Percentiles rank a stretch among this genome's conserved stretches.
Evolutionary conservation across 23 tunicate genomes (phyloP).

Genomic region (Clavelina lepadiformis): DNA sequence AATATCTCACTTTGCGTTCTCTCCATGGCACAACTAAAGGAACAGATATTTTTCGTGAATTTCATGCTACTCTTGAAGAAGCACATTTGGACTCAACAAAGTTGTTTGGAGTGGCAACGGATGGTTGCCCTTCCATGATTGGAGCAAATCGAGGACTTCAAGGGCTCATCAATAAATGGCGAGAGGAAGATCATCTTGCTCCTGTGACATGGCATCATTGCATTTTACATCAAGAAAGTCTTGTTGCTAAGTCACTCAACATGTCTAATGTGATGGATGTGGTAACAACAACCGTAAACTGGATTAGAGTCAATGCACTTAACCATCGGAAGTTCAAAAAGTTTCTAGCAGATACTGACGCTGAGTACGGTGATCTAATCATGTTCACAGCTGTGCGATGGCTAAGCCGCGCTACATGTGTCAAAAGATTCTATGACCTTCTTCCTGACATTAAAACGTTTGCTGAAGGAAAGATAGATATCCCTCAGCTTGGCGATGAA

Average conservation of each 20-base stretch:
- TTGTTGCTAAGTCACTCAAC: conserved; percentile 40
- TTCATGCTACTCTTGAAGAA: conserved; percentile 47
- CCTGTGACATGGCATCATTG: conserved; percentile 43
- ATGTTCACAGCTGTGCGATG: conserved; percentile 45
- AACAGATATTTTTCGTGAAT: conserved; percentile 34
- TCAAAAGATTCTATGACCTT: conserved; percentile 49
- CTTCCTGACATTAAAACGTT: conserved; percentile 26
- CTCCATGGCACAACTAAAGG: conserved; percentile 29
- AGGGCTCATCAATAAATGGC: conserved; percentile 39
- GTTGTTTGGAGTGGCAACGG: conserved; percentile 40
- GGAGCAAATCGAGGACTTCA: conserved; percentile 42
- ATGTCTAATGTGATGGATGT: conserved; percentile 37
- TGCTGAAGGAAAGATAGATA: conserved; percentile 34
- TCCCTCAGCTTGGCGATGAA: conserved; percentile 26
- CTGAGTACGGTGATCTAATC: conserved; percentile 44
- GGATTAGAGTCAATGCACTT: conserved; percentile 53
- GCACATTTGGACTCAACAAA: conserved; percentile 31
- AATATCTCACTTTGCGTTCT: conserved; percentile 36
- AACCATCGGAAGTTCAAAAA: conserved; percentile 25
- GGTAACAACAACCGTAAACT: conserved; percentile 47
- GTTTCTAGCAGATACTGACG: conserved; percentile 29
- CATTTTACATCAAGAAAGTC: conserved; percentile 48
- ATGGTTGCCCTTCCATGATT: conserved; percentile 49
- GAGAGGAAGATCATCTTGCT: conserved; percentile 47
- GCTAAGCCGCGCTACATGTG: conserved; percentile 54